Percentiles rank a stretch among this genome's conserved stretches.
phyloP scores from a whole-genome alignment of 2,888 invertebrate genomes.

The Apamea crenata region DNA sequence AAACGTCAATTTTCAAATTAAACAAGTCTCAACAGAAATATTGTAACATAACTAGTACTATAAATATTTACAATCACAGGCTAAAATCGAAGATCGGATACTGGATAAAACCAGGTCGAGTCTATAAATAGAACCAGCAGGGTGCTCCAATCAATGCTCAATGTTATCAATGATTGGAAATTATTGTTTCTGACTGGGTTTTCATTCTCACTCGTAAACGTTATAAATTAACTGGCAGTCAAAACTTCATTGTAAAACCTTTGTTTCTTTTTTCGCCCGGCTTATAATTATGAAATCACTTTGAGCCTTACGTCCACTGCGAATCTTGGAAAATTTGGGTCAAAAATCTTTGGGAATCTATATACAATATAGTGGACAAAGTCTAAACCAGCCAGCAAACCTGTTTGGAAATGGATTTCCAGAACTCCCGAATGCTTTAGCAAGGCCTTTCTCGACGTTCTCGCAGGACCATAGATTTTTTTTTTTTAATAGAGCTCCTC shows the following conservation, averaged over 20 bases:
- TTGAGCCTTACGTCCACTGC: no score
- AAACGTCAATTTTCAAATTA: background rate
- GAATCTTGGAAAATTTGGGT: background rate
- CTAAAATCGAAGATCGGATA: background rate
- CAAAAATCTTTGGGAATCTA: background rate
- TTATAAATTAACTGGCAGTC: background rate
- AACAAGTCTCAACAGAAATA: no score
- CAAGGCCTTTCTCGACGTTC: background rate
- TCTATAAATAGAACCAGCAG: slow-evolving; percentile 52
- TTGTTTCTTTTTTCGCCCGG: background rate
- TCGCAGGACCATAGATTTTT: background rate
- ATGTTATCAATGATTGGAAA: slow-evolving; percentile 24
- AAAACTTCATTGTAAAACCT: background rate
- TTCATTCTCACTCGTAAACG: slow-evolving; percentile 15
- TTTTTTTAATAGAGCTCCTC: no score
- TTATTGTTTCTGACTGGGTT: slow-evolving; percentile 40
- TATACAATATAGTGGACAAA: background rate
- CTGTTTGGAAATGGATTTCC: background rate
- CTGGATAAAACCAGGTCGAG: slow-evolving; percentile 39
- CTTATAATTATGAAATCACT: background rate
- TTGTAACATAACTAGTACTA: no score
- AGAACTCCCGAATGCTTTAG: background rate
- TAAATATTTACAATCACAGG: slow-evolving; percentile 7
- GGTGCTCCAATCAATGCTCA: slow-evolving; percentile 31
- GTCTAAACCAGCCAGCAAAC: background rate